A percentile compares a stretch with the other conserved stretches of the same genome.
These are phyloP conservation scores for Steatocranus sp. DNA, from an alignment of 2,797 vertebrate species.

Conservation along the genomic window DNA sequence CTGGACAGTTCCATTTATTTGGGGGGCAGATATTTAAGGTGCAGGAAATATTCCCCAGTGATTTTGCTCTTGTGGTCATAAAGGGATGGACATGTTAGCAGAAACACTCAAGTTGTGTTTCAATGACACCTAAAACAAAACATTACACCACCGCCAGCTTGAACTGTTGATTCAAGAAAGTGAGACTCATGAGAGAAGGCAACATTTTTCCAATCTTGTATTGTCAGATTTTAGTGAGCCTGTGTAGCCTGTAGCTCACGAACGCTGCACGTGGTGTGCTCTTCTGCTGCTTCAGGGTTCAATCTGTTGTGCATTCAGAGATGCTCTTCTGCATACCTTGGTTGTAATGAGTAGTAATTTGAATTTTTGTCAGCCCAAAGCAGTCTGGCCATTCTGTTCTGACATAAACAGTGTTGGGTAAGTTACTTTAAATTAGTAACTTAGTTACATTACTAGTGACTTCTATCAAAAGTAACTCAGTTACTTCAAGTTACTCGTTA, in stretches of 20 bases:
- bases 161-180: background rate
- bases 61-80: background rate
- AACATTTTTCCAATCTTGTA: background rate
- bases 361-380: background rate
- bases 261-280: background rate
- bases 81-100: background rate
- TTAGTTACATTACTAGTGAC: too few species aligned
- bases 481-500: too few species aligned
- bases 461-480: too few species aligned
- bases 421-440: too few species aligned
- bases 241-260: background rate
- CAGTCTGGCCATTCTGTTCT: background rate
- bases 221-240: background rate
- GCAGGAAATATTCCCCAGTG: too few species aligned
- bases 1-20: background rate
- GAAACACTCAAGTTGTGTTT: background rate
- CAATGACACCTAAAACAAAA: background rate
- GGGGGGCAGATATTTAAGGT: background rate
- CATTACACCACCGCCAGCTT: background rate
- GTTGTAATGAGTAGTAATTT: background rate
- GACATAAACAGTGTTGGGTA: too few species aligned
- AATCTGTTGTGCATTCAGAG: background rate
- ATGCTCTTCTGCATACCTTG: background rate
- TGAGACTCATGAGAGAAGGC: background rate
- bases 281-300: background rate